Base-by-base conservation (phyloP, 2,113 vertebrate genomes). In the Burhinus oedicnemus region DNA sequence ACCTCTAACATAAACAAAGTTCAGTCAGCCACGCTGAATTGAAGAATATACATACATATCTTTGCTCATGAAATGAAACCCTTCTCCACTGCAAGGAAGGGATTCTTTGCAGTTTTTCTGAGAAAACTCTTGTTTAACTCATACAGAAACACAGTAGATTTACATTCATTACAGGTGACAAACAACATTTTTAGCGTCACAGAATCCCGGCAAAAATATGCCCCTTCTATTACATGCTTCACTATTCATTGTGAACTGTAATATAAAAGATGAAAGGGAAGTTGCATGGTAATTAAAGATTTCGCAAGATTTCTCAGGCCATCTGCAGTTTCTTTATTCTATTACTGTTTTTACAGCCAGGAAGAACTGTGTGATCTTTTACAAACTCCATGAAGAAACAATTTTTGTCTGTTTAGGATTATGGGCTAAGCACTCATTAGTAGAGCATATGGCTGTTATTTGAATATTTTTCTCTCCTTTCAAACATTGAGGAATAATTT, bases 331-430 rank as follows among this genome's bases (percentile, higher is more conserved):
- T 81, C 78, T 89, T 88, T 79, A 94, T 93, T 95, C 84, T 62
- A 65, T 89, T 93, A 92, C 58, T 89, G 27, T 88, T 96, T 87
- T 93, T 95, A 68, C n/a, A 95, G 60, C 64, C 42, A 85, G 64
- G 74, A 97, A 97, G 69, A 94, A 92, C 45, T 4, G 12, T 20
- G 44, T 79, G 70, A 85, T 49, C 74, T 96, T 69, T 51, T 94
- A 83, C 57, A 86, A 90, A 94, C 60, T 93, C 62, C 60, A 96
- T 16, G 54, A 88, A 82, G 90, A 89, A 95, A 95, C 54, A 92
- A 47, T 81, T 95, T 72, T 77, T 82, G n/a, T 89, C 92, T 95
- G 25, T 83, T 95, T 75, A 87, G 62, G 86, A 93, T 90, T 94
- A 79, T 15, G 12, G 65, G 72, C 44, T 80, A 69, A 96, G 93